Base-by-base conservation (phyloP, 2,888 invertebrate genomes). In the Lithophane socia region DNA sequence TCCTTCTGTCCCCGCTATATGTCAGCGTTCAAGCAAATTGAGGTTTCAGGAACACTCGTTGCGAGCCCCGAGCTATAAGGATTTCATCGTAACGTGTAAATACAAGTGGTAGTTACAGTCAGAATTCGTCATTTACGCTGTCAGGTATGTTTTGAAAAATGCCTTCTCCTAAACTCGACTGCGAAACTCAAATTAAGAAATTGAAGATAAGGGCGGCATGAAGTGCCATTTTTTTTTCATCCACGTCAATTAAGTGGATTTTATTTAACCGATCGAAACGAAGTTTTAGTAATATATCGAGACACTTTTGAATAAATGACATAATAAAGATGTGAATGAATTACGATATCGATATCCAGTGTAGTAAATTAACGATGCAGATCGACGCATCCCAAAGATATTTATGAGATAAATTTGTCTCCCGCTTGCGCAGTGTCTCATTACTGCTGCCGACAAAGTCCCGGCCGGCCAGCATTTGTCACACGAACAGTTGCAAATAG, bases 331-430 rank as follows among this genome's bases (percentile, higher is more conserved):
- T 91, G 83, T 86, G 92, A 92, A 94, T 95, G 94, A 95, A 93
- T 94, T 94, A 94, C 92, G 92, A 92, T 93, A 94, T 94, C 94
- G 93, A 92, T 94, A 94, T 93, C 91, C 90, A 93, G 89, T 91
- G 90, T 91, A 91, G 92, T 94, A 93, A 94, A 95, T 95, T 95
- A 95, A 94, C 92, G 92, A 92, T 91, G 92, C 93, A 93, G 93
- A 95, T 95, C 94, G 94, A 93, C 93, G 94, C 94, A 93, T 94
- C 94, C 91, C 90, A 83, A 90, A 91, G 93, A 95, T 94, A 96
- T 96, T 96, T 96, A 95, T 95, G 95, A 92, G 93, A 92, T 93
- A 93, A 95, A 96, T 96, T 96, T 96, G 95, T 96, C 95, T 93
- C 92, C 89, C 90, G 90, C 90, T 92, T 91, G 93, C 92, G 86